A percentile compares a stretch with the other conserved stretches of the same genome.
These are phyloP conservation scores for Calliopum simillimum DNA, from an alignment of 2,888 invertebrate species.

Conservation along the genomic window DNA sequence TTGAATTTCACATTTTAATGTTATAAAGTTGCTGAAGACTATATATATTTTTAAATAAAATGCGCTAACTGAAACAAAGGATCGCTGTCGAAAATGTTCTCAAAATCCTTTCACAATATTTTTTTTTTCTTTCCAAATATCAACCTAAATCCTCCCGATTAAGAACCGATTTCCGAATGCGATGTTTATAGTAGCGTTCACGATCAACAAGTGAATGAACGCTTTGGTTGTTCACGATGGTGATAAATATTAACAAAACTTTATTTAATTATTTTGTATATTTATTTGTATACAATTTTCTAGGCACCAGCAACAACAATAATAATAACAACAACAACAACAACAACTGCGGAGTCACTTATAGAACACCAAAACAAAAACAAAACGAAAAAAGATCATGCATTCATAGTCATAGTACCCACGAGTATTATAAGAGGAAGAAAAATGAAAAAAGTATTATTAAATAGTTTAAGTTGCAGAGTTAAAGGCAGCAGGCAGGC, in stretches of 20 bases:
- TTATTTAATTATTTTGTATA: conserved; percentile 45
- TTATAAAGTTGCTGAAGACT: too few relatives aligned
- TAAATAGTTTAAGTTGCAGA: too few relatives aligned
- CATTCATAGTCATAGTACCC: conserved; percentile 11
- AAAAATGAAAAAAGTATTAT: neutral
- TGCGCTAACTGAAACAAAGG: too few relatives aligned
- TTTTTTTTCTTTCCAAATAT: too few relatives aligned
- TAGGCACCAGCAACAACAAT: conserved; percentile 17
- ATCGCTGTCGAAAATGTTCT: too few relatives aligned
- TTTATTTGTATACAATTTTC: conserved; percentile 21
- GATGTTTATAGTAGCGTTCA: conserved; percentile 38
- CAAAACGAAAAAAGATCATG: neutral
- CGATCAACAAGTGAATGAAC: conserved; percentile 58
- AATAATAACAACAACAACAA: too few relatives aligned
- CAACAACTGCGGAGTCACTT: conserved; percentile 15
- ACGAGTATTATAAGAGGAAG: too few relatives aligned
- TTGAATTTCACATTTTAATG: too few relatives aligned
- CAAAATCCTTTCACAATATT: too few relatives aligned
- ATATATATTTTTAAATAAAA: too few relatives aligned
- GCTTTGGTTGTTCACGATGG: conserved; percentile 53
- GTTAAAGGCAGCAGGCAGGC: too few relatives aligned
- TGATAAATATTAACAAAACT: conserved; percentile 56
- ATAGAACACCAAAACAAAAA: conserved; percentile 6
- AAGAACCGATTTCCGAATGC: conserved; percentile 1
- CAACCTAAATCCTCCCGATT: too few relatives aligned